Conservation (phyloP, 2,797 vertebrate species). For the Paramormyrops hopkinsi region DNA sequence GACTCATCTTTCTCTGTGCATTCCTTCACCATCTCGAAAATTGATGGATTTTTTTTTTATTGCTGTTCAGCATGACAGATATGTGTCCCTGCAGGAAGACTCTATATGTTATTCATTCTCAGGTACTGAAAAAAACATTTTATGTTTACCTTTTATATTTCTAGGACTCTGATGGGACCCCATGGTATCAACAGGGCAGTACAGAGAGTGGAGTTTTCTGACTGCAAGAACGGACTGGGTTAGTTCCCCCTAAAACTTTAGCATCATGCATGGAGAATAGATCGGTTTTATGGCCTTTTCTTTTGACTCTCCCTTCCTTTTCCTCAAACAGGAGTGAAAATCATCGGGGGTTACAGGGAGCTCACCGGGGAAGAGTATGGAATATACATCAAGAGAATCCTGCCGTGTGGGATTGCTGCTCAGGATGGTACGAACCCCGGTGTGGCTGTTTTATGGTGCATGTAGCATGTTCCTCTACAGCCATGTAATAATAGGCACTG, state of each 20-base stretch:
- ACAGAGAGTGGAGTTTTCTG: constrained; percentile 67
- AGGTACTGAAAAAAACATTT: constrained; percentile 5
- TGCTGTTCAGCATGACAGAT: not conserved
- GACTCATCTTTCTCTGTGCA: not conserved
- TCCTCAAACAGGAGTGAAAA: constrained; percentile 66
- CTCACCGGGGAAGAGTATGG: constrained; percentile 74
- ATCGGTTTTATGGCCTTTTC: not conserved
- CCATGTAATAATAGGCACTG: not conserved
- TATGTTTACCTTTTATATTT: not conserved
- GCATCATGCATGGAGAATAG: not conserved
- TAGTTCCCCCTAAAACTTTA: constrained; percentile 33
- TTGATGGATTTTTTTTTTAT: not conserved
- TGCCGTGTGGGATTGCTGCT: constrained; percentile 67
- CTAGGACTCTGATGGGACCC: constrained; percentile 78
- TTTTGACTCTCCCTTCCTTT: not conserved
- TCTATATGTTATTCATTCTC: not conserved
- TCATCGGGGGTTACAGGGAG: constrained; percentile 72
- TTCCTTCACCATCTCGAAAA: not conserved
- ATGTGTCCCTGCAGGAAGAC: not conserved
- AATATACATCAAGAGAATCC: constrained; percentile 75
- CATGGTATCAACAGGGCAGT: constrained; percentile 74
- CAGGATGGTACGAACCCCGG: constrained; percentile 58
- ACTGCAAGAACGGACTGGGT: constrained; percentile 77
- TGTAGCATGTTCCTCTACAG: not conserved
- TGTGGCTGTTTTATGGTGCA: not conserved